Conservation (phyloP, 53 echinoderm and acorn worm genomes). For the Stichopus horrens region DNA sequence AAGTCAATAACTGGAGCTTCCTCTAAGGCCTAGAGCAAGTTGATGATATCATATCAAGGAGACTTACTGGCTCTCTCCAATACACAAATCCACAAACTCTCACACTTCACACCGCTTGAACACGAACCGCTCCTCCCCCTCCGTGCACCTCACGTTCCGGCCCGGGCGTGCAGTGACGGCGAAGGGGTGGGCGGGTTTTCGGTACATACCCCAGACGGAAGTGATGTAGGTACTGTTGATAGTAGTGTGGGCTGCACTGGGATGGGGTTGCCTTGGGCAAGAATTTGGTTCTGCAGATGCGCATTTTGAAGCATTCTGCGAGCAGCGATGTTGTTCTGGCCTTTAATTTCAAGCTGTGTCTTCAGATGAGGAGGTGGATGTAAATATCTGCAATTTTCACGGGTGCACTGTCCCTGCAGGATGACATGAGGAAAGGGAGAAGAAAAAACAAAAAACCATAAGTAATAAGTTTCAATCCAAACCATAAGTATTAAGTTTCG, state of each 20-base stretch:
- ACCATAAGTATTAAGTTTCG: no score
- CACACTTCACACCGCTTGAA: no score
- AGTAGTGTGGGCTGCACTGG: constrained; percentile 48
- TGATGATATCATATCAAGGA: no score
- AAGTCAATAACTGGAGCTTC: no score
- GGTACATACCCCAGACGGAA: constrained; percentile 50
- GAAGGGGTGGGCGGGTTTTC: background rate
- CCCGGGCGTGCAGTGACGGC: background rate
- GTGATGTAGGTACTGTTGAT: constrained; percentile 38
- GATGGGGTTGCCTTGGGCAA: constrained; percentile 21
- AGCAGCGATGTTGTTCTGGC: constrained; percentile 93
- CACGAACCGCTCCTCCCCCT: no score
- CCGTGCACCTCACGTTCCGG: no score
- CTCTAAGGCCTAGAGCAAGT: no score
- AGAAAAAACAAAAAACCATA: background rate
- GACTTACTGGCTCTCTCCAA: no score
- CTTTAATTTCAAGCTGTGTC: constrained; percentile 99
- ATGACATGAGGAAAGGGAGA: background rate
- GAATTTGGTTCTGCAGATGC: constrained; percentile 70
- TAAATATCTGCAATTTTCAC: constrained; percentile 98
- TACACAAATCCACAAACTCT: no score
- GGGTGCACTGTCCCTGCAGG: constrained; percentile 93
- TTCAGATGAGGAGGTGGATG: constrained; percentile 99
- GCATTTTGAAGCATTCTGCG: constrained; percentile 97
- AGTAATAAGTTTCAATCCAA: no score